A percentile compares a stretch with the other conserved stretches of the same genome.
These are phyloP conservation scores for Dermatophagoides farinae DNA, from an alignment of 1,140 invertebrate genomes.

Conservation along the genomic window DNA sequence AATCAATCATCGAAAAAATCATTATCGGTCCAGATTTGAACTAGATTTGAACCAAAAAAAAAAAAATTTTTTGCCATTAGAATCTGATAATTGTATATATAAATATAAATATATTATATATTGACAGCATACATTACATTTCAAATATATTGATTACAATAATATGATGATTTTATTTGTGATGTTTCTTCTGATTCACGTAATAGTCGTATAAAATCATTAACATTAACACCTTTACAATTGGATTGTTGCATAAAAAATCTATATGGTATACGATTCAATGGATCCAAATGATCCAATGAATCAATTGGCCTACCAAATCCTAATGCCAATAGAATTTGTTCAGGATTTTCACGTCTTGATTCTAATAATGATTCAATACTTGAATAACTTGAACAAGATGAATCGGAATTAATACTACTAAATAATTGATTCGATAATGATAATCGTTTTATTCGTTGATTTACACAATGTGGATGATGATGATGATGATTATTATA, in stretches of 20 bases:
- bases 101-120: too few species aligned
- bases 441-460: background rate
- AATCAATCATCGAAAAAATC: too few species aligned
- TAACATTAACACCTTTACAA: constrained; percentile 37
- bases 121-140: too few species aligned
- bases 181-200: background rate
- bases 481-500: background rate
- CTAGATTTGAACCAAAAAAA: too few species aligned
- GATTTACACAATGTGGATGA: background rate
- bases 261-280: constrained; percentile 42
- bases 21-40: too few species aligned
- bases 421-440: background rate
- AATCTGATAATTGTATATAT: too few species aligned
- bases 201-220: constrained; percentile 14
- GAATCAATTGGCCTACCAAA: constrained; percentile 25
- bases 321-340: constrained; percentile 43
- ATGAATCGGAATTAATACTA: constrained; percentile 15
- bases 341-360: constrained; percentile 48
- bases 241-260: constrained; percentile 37
- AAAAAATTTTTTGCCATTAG: too few species aligned
- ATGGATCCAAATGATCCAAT: constrained; percentile 17
- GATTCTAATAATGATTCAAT: constrained; percentile 49
- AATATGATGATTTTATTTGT: background rate
- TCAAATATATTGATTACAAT: background rate
- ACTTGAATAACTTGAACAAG: constrained; percentile 24